Base-by-base conservation (phyloP, 2,797 vertebrate genomes). In the Chlorospingus flavigularis region DNA sequence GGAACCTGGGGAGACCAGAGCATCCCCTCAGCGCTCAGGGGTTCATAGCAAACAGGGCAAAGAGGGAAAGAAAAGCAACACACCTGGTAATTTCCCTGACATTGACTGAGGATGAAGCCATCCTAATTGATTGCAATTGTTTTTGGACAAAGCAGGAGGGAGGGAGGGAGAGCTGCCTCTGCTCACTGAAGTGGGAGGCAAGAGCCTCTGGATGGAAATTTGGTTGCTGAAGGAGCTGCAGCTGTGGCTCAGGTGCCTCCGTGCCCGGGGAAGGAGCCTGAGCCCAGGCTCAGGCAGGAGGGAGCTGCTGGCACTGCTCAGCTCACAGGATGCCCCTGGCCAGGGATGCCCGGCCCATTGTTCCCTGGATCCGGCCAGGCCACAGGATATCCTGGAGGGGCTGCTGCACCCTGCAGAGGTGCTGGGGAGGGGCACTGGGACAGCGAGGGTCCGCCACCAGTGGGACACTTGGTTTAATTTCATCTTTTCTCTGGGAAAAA, bases 311-410 rank as follows among this genome's bases (percentile, higher is more conserved):
- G 78, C 45, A 81, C 21, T 45, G 35, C 62, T 61, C 54, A 12
- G 33, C 62, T 42, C 39, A 3, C 53, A 17, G 37, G 82, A 88
- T 10, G 13, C 0, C 0, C 45, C 9, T 13, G 67, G 62, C 58
- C 18, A 1, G 31, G 83, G 61, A 58, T 91, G 82, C 82, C 60
- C 78, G 1, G 19, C 4, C 1, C 85, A 88, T 95, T 95, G 88
- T 94, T 90, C 79, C 83, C 33, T 3, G 4, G 79, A 83, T 94
- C 93, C 77, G 35, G 86, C 53, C 11, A 80, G 51, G 25, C 39
- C 0, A 0, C 95, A 90, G 95, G 93, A 96, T 93, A 95, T 95
- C 92, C 95, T 94, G 90, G 79, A 91, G 76, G 1, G 48, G 53
- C 4, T 68, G 71, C 74, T 1, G 2, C 57, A 70, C 62, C 39